These are phyloP conservation scores for Caenorhabditis sp. DNA, from an alignment of 2,888 invertebrate species.

Conservation along the genomic window DNA sequence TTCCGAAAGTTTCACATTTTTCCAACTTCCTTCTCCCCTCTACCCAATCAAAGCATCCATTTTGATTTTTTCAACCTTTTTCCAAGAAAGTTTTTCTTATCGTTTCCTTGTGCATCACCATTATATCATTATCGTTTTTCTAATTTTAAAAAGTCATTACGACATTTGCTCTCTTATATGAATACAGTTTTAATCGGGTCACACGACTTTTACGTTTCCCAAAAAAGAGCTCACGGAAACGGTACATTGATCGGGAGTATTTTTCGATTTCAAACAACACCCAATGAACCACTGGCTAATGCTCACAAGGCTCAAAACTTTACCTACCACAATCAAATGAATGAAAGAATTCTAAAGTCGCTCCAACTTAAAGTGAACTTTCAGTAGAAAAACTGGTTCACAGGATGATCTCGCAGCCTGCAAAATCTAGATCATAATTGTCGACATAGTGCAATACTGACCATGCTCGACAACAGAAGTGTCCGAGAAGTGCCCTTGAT, in stretches of 20 bases:
- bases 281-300: too few species aligned
- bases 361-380: too few species aligned
- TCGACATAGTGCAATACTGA: too few species aligned
- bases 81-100: constrained; percentile 2
- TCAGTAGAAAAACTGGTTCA: too few species aligned
- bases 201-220: constrained; percentile 24
- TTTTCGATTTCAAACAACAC: background rate
- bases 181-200: constrained; percentile 5
- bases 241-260: constrained; percentile 24
- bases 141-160: constrained; percentile 52
- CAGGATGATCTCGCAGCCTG: too few species aligned
- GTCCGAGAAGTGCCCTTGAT: too few species aligned
- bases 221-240: constrained; percentile 17
- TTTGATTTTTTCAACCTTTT: constrained; percentile 26
- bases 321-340: too few species aligned
- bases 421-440: too few species aligned
- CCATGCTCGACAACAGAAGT: too few species aligned
- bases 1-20: too few species aligned
- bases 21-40: background rate
- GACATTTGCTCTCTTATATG: constrained; percentile 4
- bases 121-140: background rate
- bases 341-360: too few species aligned
- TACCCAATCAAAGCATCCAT: constrained; percentile 10
- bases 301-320: background rate
- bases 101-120: constrained; percentile 9